phyloP scores from a whole-genome alignment of 2,888 invertebrate species.

The Matsumyia berberina region DNA sequence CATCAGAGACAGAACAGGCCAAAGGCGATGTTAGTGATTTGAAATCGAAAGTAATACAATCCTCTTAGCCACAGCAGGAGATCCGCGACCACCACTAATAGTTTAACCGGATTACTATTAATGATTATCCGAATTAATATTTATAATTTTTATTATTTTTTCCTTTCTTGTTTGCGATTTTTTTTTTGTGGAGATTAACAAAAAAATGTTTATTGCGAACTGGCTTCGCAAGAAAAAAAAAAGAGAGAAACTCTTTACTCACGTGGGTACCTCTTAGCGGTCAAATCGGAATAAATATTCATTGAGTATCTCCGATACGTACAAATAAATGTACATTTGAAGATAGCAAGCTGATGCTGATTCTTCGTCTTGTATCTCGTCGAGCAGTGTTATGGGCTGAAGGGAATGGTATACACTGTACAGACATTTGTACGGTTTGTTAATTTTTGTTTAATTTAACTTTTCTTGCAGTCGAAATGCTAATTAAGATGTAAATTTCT shows the following conservation, averaged over 20 bases:
- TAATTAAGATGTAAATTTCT: conserved; percentile 61
- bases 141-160: conserved; percentile 47
- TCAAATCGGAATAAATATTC: conserved; percentile 56
- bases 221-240: conserved; percentile 35
- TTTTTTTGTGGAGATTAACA: neutral
- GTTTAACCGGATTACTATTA: conserved; percentile 67
- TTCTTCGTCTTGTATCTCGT: neutral
- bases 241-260: conserved; percentile 12
- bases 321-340: conserved; percentile 5
- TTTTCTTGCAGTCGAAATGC: conserved; percentile 56
- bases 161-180: conserved; percentile 8
- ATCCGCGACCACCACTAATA: conserved; percentile 46
- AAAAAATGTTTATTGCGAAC: conserved; percentile 23
- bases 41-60: conserved; percentile 72
- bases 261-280: conserved; percentile 9
- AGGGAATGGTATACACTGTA: no score
- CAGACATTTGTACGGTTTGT: conserved; percentile 2
- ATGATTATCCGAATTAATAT: conserved; percentile 59
- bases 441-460: conserved; percentile 43
- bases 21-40: conserved; percentile 42
- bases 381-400: neutral
- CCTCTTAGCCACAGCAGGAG: conserved; percentile 68
- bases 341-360: neutral
- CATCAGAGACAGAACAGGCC: conserved; percentile 11
- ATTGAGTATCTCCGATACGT: conserved; percentile 32